Conservation (phyloP, 2,113 vertebrate genomes). For the Galemys pyrenaicus region DNA sequence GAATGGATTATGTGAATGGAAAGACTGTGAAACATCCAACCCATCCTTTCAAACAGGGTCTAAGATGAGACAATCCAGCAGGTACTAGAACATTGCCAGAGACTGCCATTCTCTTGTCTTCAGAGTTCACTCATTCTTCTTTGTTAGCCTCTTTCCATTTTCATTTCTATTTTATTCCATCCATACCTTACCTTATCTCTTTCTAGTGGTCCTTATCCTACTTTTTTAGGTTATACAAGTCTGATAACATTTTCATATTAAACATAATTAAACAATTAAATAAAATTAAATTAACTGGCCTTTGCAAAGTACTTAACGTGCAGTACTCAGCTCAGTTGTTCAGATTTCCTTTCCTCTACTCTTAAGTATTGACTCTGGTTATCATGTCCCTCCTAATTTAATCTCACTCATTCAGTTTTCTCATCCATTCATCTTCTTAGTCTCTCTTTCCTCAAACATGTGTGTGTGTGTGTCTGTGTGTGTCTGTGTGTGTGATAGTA, state of each 20-base stretch:
- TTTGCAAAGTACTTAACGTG: background rate
- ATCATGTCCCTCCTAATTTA: background rate
- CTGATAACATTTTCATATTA: constrained; percentile 7
- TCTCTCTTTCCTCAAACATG: background rate
- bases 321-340: background rate
- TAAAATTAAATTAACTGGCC: background rate
- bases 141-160: background rate
- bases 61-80: background rate
- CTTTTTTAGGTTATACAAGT: background rate
- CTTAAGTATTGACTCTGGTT: background rate
- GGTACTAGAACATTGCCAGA: background rate
- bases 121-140: background rate
- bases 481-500: background rate
- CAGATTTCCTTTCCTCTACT: background rate
- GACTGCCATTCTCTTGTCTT: background rate
- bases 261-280: background rate
- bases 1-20: background rate
- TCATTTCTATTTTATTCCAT: background rate
- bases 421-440: background rate
- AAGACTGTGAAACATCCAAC: background rate
- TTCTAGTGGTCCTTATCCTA: background rate
- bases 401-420: background rate
- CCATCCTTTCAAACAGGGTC: background rate
- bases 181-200: background rate
- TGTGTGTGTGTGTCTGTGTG: background rate